phyloP scores from a whole-genome alignment of 2,888 invertebrate genomes.

The Tipula lateralis region DNA sequence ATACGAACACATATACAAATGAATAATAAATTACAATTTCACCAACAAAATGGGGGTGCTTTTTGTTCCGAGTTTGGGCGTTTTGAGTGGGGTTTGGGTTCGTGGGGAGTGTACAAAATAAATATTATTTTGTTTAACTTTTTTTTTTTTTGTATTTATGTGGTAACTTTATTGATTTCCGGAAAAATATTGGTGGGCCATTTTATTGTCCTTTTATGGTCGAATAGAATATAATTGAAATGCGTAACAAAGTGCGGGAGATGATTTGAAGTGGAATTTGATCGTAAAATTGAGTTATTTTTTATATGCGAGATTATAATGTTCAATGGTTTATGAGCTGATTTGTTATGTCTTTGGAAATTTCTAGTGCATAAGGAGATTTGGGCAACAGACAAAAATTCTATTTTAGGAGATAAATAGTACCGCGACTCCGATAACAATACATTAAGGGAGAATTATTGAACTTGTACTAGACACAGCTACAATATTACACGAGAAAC shows the following conservation, averaged over 20 bases:
- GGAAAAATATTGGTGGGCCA: neutral
- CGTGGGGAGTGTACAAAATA: neutral
- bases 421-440: no score
- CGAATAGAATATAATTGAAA: neutral
- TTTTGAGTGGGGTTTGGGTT: neutral
- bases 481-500: no score
- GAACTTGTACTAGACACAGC: no score
- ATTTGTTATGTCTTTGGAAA: no score
- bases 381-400: no score
- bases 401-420: no score
- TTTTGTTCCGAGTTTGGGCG: neutral
- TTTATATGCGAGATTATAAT: no score
- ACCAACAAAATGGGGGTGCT: neutral
- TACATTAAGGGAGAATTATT: no score
- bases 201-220: constrained; percentile 1
- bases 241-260: neutral
- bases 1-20: neutral
- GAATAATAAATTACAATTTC: constrained; percentile 8
- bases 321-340: no score
- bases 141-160: neutral
- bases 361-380: no score
- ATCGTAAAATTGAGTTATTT: neutral
- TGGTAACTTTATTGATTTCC: constrained; percentile 11
- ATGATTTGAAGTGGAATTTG: neutral
- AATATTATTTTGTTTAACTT: neutral